Evolutionary conservation across 2,797 vertebrate genomes (phyloP), one percentile per base, ranked within the genome.

Genomic region (Strix occidentalis): DNA sequence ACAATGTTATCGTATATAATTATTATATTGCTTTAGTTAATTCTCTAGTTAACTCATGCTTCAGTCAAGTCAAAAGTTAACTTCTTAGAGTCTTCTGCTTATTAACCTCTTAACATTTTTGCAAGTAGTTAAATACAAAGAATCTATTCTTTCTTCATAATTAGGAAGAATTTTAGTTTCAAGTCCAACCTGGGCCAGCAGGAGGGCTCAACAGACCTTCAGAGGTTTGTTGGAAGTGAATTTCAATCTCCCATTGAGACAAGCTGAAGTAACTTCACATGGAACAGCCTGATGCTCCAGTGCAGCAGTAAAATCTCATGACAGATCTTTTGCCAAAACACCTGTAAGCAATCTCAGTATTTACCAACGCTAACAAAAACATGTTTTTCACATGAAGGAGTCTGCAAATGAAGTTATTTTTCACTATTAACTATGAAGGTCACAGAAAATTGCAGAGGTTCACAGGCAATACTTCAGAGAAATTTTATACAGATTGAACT

Each of bases 61-160:
- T 95, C 77, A 87, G 51, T 77, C 60, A 82, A 87, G 77, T 77
- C 41, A 85, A 84, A 89, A 83, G 87, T 94, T 91, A 74, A 89
- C 35, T 93, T 89, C 21, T 11, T 92, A 84, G 26, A 41, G 70
- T 70, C 70, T 87, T 68, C 72, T 93, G 64, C 48, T 46, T 83
- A 85, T 96, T 91, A 89, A 91, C 78, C 88, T 95, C 70, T 48
- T 92, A 48, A 80, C 64, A 84, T 64, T 95, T 93, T 72, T 83
- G 18, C 24, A 76, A 89, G 50, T 66, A 79, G 68, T 69, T 95
- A 75, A 79, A 83, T 37, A 74, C 35, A 92, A 83, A 89, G 5
- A 54, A 65, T 29, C n/a, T 69, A 13, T 76, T 87, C 5, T 61
- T 78, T 54, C 31, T 51, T 96, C 18, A 24, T 48, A 75, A 76